phyloP scores from a whole-genome alignment of 2,113 vertebrate species.

The Alligator mississippiensis region DNA sequence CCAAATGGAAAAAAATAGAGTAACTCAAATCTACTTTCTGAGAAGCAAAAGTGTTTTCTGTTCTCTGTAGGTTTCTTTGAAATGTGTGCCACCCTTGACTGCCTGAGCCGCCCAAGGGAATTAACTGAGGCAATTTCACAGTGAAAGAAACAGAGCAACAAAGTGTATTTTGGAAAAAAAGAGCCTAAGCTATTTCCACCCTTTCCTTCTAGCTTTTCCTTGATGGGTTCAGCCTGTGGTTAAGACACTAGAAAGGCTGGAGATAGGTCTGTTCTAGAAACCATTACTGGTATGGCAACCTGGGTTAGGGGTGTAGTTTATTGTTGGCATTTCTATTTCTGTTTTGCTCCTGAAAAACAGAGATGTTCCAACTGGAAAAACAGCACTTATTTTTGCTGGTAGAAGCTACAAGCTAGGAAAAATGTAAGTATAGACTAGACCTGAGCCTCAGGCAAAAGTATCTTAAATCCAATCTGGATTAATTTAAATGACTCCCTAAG shows the following conservation, averaged over 20 bases:
- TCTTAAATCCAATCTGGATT: not conserved
- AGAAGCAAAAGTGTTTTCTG: not conserved
- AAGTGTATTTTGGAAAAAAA: not conserved
- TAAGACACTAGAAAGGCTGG: not conserved
- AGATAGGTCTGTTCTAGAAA: not conserved
- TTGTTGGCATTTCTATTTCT: not conserved
- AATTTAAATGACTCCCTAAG: not conserved
- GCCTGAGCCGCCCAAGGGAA: not conserved
- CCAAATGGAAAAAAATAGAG: not conserved
- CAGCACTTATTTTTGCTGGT: not conserved
- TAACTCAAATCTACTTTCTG: not conserved
- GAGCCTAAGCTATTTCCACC: not conserved
- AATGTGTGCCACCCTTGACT: not conserved
- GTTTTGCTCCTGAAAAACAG: not conserved
- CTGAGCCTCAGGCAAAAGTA: not conserved
- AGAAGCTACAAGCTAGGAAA: not conserved
- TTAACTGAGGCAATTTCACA: not conserved
- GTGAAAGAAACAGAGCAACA: not conserved
- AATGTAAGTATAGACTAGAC: accelerated
- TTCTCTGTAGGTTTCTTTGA: constrained; percentile 15
- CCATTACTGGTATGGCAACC: not conserved
- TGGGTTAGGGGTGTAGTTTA: not conserved
- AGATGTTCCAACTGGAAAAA: not conserved
- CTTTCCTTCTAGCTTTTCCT: not conserved
- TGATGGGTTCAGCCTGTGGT: not conserved